These are phyloP conservation scores for Bombus turneri DNA, from an alignment of 1,140 invertebrate species.

Conservation along the genomic window DNA sequence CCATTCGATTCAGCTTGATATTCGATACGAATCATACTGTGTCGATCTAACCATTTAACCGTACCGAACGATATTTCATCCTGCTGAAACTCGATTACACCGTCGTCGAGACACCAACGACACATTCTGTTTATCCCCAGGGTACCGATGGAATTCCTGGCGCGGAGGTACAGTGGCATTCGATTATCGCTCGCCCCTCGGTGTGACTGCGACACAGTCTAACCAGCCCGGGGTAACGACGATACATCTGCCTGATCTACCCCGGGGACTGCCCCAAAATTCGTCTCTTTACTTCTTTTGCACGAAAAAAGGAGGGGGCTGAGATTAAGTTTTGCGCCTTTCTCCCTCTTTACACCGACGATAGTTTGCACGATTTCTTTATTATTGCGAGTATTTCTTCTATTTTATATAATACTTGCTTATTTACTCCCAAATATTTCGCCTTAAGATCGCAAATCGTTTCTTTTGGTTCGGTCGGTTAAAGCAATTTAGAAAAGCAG, in stretches of 20 bases:
- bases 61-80: constrained; percentile 18
- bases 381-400: neutral
- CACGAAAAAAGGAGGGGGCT: constrained; percentile 47
- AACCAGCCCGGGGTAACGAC: constrained; percentile 66
- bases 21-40: neutral
- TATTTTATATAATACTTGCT: neutral
- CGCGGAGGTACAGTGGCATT: constrained; percentile 87
- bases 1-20: neutral
- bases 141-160: constrained; percentile 96
- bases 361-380: constrained; percentile 7
- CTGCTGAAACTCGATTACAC: constrained; percentile 48
- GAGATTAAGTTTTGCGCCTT: constrained; percentile 53
- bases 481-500: neutral
- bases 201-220: constrained; percentile 65
- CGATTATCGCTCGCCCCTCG: constrained; percentile 64
- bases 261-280: constrained; percentile 59
- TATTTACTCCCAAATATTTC: neutral
- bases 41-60: constrained; percentile 2
- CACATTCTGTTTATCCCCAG: constrained; percentile 84
- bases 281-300: constrained; percentile 46
- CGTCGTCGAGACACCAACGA: constrained; percentile 55
- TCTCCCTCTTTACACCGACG: constrained; percentile 55
- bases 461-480: neutral
- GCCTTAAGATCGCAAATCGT: neutral
- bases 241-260: constrained; percentile 68